phyloP scores from a whole-genome alignment of 2,888 invertebrate genomes.

The Phasia obesa region DNA sequence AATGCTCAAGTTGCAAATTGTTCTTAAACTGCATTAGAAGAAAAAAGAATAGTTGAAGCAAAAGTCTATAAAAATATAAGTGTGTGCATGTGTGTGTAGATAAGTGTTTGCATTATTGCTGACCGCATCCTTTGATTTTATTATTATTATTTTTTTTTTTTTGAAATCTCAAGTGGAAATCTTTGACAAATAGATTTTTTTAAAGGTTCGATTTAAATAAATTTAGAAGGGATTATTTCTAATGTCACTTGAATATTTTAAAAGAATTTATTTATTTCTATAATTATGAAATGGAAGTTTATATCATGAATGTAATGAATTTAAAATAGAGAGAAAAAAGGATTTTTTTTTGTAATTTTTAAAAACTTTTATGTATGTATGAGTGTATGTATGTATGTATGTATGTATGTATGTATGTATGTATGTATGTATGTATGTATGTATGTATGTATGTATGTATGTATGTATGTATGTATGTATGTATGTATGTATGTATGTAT shows the following conservation, averaged over 20 bases:
- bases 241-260: neutral
- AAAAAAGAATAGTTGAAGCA: neutral
- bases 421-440: too few species aligned
- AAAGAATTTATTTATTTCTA: neutral
- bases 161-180: neutral
- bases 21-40: slow-evolving; percentile 35
- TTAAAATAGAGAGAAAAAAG: too few species aligned
- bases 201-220: slow-evolving; percentile 3
- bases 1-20: slow-evolving; percentile 46
- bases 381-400: too few species aligned
- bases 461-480: too few species aligned
- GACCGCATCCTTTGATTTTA: slow-evolving; percentile 18
- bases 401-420: too few species aligned
- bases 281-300: slow-evolving; percentile 18
- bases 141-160: neutral
- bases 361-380: too few species aligned
- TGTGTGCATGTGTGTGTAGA: slow-evolving; percentile 7
- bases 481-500: too few species aligned
- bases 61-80: too few species aligned
- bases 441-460: too few species aligned
- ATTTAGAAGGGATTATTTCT: neutral
- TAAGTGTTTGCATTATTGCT: slow-evolving; percentile 7
- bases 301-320: too few species aligned
- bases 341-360: too few species aligned
- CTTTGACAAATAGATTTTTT: neutral